Base-by-base conservation (phyloP, 2,888 invertebrate genomes). In the Cataglyphis rosenhaueri region DNA sequence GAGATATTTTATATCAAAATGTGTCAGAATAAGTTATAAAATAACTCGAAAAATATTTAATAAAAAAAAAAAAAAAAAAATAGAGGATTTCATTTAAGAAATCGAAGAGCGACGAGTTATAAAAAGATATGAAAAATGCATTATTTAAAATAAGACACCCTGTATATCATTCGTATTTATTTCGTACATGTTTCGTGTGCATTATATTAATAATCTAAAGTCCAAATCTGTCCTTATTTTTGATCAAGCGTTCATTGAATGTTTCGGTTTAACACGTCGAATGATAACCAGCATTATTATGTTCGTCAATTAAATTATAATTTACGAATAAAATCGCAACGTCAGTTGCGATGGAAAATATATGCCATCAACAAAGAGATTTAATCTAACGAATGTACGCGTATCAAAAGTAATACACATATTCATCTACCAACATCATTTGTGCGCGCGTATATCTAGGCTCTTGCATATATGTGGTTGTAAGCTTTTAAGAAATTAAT, bases 401-500 rank as follows among this genome's bases (percentile, higher is more conserved):
- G 0, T 18, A 15, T 38, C 18, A 71, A 70, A 71, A 35, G 0
- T 41, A 12, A 18, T 5, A 5, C 3, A 25, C 18, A 1, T 10
- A 38, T 21, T 15, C 35, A 38, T 57, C 38, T 38, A 25, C 21
- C 21, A 21, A 21, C 70, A 10, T 18, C 21, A 35, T 18, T 2
- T 3, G 9, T n/a, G 0, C 15, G 35, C 25, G 18, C 38, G 52
- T n/a, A n/a, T 52, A 52, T 52, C 0, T 48, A 8, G 8, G 8
- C 18, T n/a, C 29, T 29, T 29, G 1, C 29, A 8, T 8, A 9
- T n/a, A 12, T 44, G 44, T 44, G n/a, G 52, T 52, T 9, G 48
- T n/a, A 52, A 9, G 25, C 61, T 41, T 57, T 44, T 55, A 79
- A 55, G 71, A 79, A 73, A 73, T 71, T 21, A 59, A 79, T 71